Conservation (phyloP, 2,113 vertebrate genomes). For the Anoura caudifer region DNA sequence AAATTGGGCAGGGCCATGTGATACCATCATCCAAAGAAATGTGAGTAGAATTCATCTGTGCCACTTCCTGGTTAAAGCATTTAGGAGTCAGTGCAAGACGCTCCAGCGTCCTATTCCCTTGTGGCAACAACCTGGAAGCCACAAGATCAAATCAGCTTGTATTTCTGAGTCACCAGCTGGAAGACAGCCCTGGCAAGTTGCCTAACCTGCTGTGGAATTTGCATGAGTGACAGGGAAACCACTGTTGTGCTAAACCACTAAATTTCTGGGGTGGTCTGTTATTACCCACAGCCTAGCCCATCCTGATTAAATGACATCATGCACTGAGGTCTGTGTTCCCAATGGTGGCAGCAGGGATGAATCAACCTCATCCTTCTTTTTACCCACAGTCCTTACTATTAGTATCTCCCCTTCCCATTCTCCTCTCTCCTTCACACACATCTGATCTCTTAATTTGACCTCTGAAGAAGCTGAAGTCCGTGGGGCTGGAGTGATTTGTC, state of each 20-base stretch:
- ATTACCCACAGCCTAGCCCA: background rate
- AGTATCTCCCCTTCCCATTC: background rate
- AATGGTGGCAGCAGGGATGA: background rate
- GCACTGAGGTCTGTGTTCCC: background rate
- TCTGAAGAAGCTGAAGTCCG: background rate
- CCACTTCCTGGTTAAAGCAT: background rate
- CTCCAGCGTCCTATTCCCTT: background rate
- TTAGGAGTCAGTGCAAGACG: background rate
- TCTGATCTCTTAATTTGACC: background rate
- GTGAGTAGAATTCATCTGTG: background rate
- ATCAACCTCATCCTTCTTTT: background rate
- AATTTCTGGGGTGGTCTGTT: background rate
- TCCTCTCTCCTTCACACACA: background rate
- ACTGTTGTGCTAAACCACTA: background rate
- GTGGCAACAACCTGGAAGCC: background rate
- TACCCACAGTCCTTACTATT: background rate
- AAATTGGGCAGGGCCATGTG: background rate
- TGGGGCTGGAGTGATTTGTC: background rate
- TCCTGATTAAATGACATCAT: background rate
- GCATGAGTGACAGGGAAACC: background rate
- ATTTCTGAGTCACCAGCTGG: background rate
- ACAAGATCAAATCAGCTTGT: background rate
- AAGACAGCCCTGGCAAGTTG: background rate
- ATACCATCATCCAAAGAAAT: background rate
- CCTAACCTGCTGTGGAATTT: background rate